These are phyloP conservation scores for Pseudolaguvia tuberculata DNA, from an alignment of 2,113 vertebrate genomes.

Conservation along the genomic window DNA sequence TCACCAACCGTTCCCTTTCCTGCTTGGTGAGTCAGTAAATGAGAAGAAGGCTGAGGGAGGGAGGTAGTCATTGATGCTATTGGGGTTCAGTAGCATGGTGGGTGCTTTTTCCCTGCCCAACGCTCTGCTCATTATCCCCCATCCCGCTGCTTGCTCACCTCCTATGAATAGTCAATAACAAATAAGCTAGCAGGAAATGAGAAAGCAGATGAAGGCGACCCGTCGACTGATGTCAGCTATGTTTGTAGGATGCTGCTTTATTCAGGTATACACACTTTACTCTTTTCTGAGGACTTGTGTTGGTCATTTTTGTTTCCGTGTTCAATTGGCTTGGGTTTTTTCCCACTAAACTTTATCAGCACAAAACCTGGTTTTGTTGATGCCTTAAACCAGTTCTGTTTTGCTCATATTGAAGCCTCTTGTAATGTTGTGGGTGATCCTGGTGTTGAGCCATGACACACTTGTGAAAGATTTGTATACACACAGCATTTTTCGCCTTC, in stretches of 20 bases:
- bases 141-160: constrained; percentile 46
- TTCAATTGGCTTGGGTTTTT: neutral
- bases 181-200: constrained; percentile 45
- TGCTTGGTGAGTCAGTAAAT: constrained; percentile 28
- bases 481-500: neutral
- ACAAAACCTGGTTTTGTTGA: neutral
- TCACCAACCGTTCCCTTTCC: constrained; percentile 22
- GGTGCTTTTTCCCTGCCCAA: constrained; percentile 38
- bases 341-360: constrained; percentile 11
- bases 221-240: constrained; percentile 29
- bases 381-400: neutral
- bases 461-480: constrained; percentile 17
- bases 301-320: constrained; percentile 16
- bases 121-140: constrained; percentile 48
- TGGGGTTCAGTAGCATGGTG: constrained; percentile 41
- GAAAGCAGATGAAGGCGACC: constrained; percentile 38
- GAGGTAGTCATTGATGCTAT: constrained; percentile 25
- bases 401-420: neutral
- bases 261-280: constrained; percentile 27
- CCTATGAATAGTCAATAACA: constrained; percentile 52
- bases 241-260: constrained; percentile 21
- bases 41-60: constrained; percentile 3
- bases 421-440: constrained; percentile 5
- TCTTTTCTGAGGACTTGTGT: constrained; percentile 11
- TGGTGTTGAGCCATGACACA: neutral